These are phyloP conservation scores for Aphaenogaster ashmeadi DNA, from an alignment of 1,140 invertebrate species.

Conservation along the genomic window DNA sequence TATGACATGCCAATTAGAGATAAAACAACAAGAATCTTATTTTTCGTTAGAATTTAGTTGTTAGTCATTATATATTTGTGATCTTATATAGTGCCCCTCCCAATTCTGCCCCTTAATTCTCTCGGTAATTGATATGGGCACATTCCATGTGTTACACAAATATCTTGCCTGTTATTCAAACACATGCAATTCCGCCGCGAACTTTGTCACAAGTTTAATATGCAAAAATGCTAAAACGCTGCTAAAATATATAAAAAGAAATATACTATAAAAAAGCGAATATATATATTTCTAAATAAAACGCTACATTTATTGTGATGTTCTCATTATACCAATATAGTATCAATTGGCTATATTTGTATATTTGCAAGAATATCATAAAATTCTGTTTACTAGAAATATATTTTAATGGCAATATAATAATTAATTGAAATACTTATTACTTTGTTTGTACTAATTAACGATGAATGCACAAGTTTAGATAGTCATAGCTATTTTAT, in stretches of 20 bases:
- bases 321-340: neutral
- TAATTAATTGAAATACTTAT: slow-evolving; percentile 15
- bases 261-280: neutral
- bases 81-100: slow-evolving; percentile 84
- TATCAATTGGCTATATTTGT: slow-evolving; percentile 14
- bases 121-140: slow-evolving; percentile 43
- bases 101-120: slow-evolving; percentile 82
- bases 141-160: slow-evolving; percentile 18
- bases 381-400: neutral
- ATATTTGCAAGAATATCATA: neutral
- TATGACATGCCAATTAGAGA: slow-evolving; percentile 37
- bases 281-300: neutral
- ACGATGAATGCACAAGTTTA: slow-evolving; percentile 11
- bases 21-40: slow-evolving; percentile 28
- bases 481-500: slow-evolving; percentile 16
- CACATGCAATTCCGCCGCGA: neutral
- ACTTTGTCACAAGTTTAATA: slow-evolving; percentile 5
- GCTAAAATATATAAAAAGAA: neutral
- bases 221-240: neutral
- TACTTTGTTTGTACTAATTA: neutral
- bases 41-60: slow-evolving; percentile 30
- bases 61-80: slow-evolving; percentile 60
- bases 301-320: neutral
- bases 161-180: neutral
- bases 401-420: neutral